Percentiles rank a stretch among this genome's conserved stretches.
phyloP scores from a whole-genome alignment of 2,113 vertebrate genomes.

The Eclectus roratus region DNA sequence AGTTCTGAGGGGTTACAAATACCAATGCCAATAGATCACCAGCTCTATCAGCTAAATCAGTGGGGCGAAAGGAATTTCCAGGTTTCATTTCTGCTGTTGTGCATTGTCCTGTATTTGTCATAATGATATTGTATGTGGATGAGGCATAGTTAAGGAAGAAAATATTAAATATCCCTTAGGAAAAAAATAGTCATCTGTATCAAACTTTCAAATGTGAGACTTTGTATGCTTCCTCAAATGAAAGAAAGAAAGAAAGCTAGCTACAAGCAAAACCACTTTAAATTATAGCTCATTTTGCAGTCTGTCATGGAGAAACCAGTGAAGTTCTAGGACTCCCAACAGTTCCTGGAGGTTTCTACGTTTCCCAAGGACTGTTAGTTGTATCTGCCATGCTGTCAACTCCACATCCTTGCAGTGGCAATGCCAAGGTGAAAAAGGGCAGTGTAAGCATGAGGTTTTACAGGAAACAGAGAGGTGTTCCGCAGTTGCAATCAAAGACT shows the following conservation, averaged over 20 bases:
- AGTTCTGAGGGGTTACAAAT: background rate
- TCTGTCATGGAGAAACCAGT: background rate
- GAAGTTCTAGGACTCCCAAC: background rate
- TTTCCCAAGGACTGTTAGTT: background rate
- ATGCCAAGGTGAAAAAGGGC: background rate
- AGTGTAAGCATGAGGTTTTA: background rate
- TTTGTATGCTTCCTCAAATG: background rate
- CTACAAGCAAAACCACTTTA: background rate
- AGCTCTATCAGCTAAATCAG: background rate
- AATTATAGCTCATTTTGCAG: background rate
- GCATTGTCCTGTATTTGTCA: background rate
- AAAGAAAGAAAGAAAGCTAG: background rate
- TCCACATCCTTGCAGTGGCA: background rate
- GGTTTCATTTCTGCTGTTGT: background rate
- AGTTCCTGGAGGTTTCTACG: background rate
- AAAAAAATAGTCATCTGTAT: background rate
- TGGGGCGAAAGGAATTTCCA: background rate
- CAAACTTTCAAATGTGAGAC: background rate
- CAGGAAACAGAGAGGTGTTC: background rate
- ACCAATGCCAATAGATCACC: background rate
- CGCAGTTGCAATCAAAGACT: background rate
- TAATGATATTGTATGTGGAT: background rate
- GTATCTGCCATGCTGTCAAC: background rate
- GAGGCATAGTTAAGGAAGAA: background rate
- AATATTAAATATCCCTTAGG: background rate